Base-by-base conservation (phyloP, 1,140 invertebrate species). In the Meloidogyne floridensis region DNA sequence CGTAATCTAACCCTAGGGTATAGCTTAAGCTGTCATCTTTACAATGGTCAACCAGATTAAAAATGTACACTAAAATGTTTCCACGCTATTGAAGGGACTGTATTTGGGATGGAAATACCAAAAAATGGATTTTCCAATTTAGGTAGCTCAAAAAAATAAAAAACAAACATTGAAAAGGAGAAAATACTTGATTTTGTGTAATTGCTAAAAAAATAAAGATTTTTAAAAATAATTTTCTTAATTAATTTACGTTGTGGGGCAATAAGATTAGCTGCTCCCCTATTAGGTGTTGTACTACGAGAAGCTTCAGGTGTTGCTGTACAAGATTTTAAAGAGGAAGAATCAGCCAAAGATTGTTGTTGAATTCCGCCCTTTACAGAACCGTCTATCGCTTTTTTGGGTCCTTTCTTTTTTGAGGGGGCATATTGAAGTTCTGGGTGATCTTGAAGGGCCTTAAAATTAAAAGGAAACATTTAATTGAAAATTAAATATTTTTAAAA, bases 381-480 rank as follows among this genome's bases (percentile, higher is more conserved):
- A 2, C 80, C 70, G n/a, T 78, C 81, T 10, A n/a, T 20, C 42
- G 43, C 53, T 72, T 80, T 80, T 59, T 83, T 83, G 43, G 80
- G 72, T 20, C 43, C 81, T 69, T 86, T 86, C 73, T 86, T 86
- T 51, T 81, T 85, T 15, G 79, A 80, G 20, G 85, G 85, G 43
- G 83, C 81, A 77, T 86, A 86, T 15, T 85, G 77, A 13, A 86
- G 53, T 51, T 86, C 80, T 13, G 85, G 85, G 47, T 86, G 86
- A 56, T 87, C 74, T 85, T 87, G 71, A 11, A 86, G 71, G 15
- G 71, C 83, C 85, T 87, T n/a, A 11, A 83, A 75, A 8, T 20
- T 47, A 51, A 51, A 70, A 47, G 54, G 3, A 18, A 75, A 75
- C 6, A 54, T n/a, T 43, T n/a, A 7, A n/a, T 32, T 32, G 32